These are phyloP conservation scores for Strix aluco DNA, from an alignment of 2,113 vertebrate species.

Conservation along the genomic window DNA sequence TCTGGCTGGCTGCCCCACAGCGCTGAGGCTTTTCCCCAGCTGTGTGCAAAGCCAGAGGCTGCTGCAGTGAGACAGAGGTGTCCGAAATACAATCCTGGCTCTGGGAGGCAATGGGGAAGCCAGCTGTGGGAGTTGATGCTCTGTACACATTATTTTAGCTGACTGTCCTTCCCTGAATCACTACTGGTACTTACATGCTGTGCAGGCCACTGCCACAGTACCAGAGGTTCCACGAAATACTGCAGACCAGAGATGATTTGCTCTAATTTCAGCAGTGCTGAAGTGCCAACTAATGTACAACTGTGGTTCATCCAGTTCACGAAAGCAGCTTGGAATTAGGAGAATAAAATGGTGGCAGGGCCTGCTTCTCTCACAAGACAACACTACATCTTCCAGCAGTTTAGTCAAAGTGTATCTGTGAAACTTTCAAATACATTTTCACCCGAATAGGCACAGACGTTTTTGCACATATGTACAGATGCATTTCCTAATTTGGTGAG, in stretches of 20 bases:
- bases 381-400: not conserved
- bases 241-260: not conserved
- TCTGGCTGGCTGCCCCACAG: not conserved
- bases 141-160: not conserved
- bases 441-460: fast-evolving
- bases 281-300: not conserved
- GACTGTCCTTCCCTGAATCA: not conserved
- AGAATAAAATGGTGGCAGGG: not conserved
- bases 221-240: not conserved
- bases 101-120: not conserved
- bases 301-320: not conserved
- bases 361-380: not conserved
- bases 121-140: not conserved
- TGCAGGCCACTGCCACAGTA: not conserved
- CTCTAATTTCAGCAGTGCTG: not conserved
- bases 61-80: not conserved
- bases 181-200: fast-evolving
- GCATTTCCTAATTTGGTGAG: not conserved
- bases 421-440: not conserved
- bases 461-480: not conserved
- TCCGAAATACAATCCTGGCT: not conserved
- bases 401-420: not conserved
- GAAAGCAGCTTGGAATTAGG: not conserved
- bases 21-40: not conserved
- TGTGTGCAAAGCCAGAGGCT: not conserved